These are phyloP conservation scores for Stichopus horrens DNA, from an alignment of 53 echinoderm and acorn worm species.

Conservation along the genomic window DNA sequence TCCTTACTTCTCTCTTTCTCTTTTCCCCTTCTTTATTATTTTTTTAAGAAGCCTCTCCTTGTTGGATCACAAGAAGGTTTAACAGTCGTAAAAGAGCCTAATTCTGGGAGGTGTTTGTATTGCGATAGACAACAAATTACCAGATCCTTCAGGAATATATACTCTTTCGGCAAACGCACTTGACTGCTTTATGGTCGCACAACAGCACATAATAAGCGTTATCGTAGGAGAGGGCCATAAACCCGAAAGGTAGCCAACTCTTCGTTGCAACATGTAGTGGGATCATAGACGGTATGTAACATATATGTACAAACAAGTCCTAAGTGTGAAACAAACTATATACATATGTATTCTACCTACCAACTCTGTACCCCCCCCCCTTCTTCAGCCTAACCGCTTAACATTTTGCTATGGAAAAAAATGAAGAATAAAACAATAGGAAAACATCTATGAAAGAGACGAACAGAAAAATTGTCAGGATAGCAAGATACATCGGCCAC, in stretches of 20 bases:
- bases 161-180: conserved; percentile 32
- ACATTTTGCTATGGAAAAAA: too few species aligned
- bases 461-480: too few species aligned
- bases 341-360: too few species aligned
- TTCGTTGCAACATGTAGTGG: too few species aligned
- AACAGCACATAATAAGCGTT: conserved; percentile 26
- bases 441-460: too few species aligned
- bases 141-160: conserved; percentile 17
- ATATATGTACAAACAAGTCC: too few species aligned
- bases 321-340: too few species aligned
- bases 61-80: conserved; percentile 28
- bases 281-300: too few species aligned
- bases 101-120: conserved; percentile 29
- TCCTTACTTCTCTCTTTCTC: conserved; percentile 20
- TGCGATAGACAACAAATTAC: conserved; percentile 19
- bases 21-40: neutral
- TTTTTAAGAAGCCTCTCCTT: neutral
- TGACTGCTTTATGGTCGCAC: conserved; percentile 26
- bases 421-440: too few species aligned
- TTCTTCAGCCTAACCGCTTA: too few species aligned
- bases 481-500: too few species aligned
- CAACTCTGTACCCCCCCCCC: too few species aligned
- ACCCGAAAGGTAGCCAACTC: neutral
- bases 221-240: conserved; percentile 1
- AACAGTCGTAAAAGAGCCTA: conserved; percentile 12